Evolutionary conservation across 2,888 invertebrate genomes (phyloP), one percentile per base, ranked within the genome.

Genomic region (Morinoia aosen): DNA sequence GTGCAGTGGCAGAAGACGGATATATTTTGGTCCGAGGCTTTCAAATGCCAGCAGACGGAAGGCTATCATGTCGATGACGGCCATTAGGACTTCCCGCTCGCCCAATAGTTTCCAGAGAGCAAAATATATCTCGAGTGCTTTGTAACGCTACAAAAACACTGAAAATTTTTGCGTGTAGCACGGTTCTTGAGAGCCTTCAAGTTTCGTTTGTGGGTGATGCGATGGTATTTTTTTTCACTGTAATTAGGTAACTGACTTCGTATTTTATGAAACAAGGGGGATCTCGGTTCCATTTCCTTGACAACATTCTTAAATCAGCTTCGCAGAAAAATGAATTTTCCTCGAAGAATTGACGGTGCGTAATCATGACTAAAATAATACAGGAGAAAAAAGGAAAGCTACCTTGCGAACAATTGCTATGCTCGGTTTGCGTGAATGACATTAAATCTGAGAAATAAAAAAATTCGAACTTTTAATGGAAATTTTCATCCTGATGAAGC

Each of bases 11-110:
- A 33, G n/a, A 57, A 93, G 93, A 48, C 90, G 90, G 90, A 57
- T 57, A 93, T 93, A 93, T 93, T 93, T 93, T 93, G 93, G 48
- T 25, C n/a, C 58, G 33, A 56, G 93, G 93, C 93, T 93, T 93
- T 93, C 57, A 93, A 57, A 93, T 93, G 93, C 93, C 58, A 33
- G 48, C 56, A 57, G 93, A 93, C 56, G 57, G 93, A 93, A 93
- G 57, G 57, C 90, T 90, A 90, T 90, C 90, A 90, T 90, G 90
- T 48, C 90, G 90, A 90, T 90, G 90, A 90, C 90, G 90, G 90
- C 48, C 90, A 90, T 90, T 90, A 90, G 90, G 90, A 90, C 90
- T 90, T 90, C 90, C 90, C 16, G 48, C 90, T 90, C 90, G 90
- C 48, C 40, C 90, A 90, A 90, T 90, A 90, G 90, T 90, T 90